phyloP scores from a whole-genome alignment of 2,797 vertebrate genomes.

The Diceros bicornis region DNA sequence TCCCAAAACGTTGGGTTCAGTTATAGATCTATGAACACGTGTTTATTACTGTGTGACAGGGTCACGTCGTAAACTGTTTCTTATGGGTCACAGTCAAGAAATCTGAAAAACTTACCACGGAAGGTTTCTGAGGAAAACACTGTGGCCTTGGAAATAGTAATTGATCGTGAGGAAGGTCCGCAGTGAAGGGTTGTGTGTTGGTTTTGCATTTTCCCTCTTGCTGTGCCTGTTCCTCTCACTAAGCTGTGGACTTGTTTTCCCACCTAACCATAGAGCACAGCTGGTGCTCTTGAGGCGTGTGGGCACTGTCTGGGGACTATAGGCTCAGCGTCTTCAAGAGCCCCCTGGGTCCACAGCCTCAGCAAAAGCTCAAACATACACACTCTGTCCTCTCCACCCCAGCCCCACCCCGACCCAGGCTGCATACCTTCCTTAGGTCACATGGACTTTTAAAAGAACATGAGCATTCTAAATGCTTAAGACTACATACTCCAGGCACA shows the following conservation, averaged over 20 bases:
- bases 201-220: slow-evolving; percentile 29
- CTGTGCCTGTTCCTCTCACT: not conserved
- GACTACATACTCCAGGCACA: not conserved
- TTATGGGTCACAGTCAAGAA: not conserved
- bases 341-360: not conserved
- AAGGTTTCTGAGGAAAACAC: slow-evolving; percentile 35
- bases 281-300: not conserved
- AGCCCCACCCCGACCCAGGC: no score
- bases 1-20: not conserved
- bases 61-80: not conserved
- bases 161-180: not conserved
- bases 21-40: not conserved
- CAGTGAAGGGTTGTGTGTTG: not conserved
- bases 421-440: not conserved
- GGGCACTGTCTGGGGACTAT: not conserved
- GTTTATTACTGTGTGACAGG: not conserved
- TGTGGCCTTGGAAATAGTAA: not conserved
- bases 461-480: slow-evolving; percentile 25
- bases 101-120: not conserved
- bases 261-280: not conserved
- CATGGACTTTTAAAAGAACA: slow-evolving; percentile 20
- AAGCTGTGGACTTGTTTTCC: not conserved
- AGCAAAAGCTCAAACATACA: slow-evolving; percentile 13
- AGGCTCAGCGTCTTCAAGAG: not conserved
- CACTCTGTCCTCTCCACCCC: not conserved